Base-by-base conservation (phyloP, 1,140 invertebrate genomes). In the Pseudomyrmex flavicornis region DNA sequence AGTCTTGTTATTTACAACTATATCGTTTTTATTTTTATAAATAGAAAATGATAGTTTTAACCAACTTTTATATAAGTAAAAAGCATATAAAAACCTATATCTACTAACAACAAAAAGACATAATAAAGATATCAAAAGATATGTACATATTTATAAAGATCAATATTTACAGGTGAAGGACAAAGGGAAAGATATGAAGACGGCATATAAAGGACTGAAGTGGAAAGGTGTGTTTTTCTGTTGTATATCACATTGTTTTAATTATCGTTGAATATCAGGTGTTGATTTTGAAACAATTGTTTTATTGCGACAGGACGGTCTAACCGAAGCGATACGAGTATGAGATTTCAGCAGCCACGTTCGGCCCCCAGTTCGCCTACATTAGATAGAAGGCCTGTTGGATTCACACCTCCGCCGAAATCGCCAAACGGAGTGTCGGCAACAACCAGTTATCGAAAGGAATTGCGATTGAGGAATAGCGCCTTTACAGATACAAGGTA, bases 181-280 rank as follows among this genome's bases (percentile, higher is more conserved):
- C 92, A 95, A 96, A 83, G 96, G 97, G 2, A 97, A 97, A 92
- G 96, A 96, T 83, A 95, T 97, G 87, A 96, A 96, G 89, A 96
- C 96, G 72, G 97, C 95, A 12, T 97, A 97, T 86, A 97, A 97
- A 93, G 97, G 96, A 46, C 93, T 97, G 65, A 95, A 96, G 88
- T 96, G 96, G 88, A 96, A 96, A 93, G 95, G 96, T 93, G 12
- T 85, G 10, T 79, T 59, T 69, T 66, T 35, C 76, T 84, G 2
- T 46, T 1, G 15, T 72, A 65, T 56, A 61, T 1, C n/a, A 79
- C 76, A 52, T 66, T 52, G 46, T 66, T 54, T 35, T 35, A 7
- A 56, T 44, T 17, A 72, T 56, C 61, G 56, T 66, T 73, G 20
- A 59, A 58, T 54, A 62, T 63, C 48, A 26, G 50, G 66, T 66